A percentile compares a stretch with the other conserved stretches of the same genome.
These are phyloP conservation scores for Aricia agestis DNA, from an alignment of 1,140 invertebrate species.

Conservation along the genomic window DNA sequence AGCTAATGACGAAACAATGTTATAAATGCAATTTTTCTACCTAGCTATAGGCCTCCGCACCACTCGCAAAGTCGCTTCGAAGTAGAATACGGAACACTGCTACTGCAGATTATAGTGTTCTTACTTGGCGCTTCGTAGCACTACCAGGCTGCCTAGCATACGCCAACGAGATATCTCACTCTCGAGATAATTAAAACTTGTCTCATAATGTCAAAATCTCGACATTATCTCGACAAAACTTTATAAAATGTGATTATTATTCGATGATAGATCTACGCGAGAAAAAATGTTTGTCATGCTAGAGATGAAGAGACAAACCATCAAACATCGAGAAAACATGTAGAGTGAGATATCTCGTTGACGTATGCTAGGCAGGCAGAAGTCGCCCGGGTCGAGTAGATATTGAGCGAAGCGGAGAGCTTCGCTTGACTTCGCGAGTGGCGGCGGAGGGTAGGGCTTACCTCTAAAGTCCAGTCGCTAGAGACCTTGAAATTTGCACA, in stretches of 20 bases:
- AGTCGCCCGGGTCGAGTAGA: neutral
- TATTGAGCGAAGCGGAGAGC: neutral
- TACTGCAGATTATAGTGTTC: neutral
- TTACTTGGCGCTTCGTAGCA: neutral
- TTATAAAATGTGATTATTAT: no score
- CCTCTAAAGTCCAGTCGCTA: neutral
- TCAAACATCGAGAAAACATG: no score
- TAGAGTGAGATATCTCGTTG: no score
- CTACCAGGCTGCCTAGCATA: no score
- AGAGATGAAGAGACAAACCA: no score
- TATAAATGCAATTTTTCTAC: conserved; percentile 31
- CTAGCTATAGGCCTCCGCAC: conserved; percentile 33
- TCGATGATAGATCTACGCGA: no score
- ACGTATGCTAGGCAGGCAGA: no score
- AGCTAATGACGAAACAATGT: conserved; percentile 46
- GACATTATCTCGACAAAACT: no score
- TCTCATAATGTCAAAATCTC: no score
- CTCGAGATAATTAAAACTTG: no score
- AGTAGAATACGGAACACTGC: conserved; percentile 9
- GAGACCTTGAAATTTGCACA: neutral
- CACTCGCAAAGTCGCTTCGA: conserved; percentile 10
- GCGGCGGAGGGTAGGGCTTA: neutral
- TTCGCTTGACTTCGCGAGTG: neutral
- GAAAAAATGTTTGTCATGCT: no score
- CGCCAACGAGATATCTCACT: no score